A percentile compares a stretch with the other conserved stretches of the same genome.
phyloP scores from a whole-genome alignment of 2,797 vertebrate species.

The Simalia tracyae region DNA sequence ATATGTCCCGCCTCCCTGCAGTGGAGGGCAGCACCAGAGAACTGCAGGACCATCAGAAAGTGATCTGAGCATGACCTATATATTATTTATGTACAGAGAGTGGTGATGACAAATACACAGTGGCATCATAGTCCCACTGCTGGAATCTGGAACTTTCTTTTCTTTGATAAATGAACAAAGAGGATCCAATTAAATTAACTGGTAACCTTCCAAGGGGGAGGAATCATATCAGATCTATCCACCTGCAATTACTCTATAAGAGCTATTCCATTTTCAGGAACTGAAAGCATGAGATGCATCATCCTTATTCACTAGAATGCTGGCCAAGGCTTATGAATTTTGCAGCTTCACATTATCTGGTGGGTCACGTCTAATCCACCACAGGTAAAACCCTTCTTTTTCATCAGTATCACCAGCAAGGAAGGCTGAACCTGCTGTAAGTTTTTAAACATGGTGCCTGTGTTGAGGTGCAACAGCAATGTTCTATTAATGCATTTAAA shows the following conservation, averaged over 20 bases:
- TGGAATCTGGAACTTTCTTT: background rate
- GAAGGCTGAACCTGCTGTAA: background rate
- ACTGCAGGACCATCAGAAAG: background rate
- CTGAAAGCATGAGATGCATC: background rate
- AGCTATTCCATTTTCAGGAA: background rate
- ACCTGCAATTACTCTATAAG: background rate
- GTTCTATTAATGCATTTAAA: background rate
- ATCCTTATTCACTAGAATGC: background rate
- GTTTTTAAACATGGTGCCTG: too few relatives aligned
- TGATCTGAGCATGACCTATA: background rate
- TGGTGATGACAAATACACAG: background rate
- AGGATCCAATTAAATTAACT: background rate
- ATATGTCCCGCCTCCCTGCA: background rate
- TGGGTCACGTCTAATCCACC: background rate
- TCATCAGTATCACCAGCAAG: background rate
- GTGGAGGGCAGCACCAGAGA: background rate
- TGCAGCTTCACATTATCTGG: background rate
- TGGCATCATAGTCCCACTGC: background rate
- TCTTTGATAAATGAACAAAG: background rate
- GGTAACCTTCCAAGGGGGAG: background rate
- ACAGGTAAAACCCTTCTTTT: background rate
- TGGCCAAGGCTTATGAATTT: background rate
- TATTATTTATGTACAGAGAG: background rate
- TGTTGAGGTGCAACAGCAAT: background rate
- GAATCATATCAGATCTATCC: background rate